Evolutionary conservation across 2,888 invertebrate species (phyloP), one percentile per base, ranked within the genome.

Genomic region (Liopterus haemorrhoidalis): DNA sequence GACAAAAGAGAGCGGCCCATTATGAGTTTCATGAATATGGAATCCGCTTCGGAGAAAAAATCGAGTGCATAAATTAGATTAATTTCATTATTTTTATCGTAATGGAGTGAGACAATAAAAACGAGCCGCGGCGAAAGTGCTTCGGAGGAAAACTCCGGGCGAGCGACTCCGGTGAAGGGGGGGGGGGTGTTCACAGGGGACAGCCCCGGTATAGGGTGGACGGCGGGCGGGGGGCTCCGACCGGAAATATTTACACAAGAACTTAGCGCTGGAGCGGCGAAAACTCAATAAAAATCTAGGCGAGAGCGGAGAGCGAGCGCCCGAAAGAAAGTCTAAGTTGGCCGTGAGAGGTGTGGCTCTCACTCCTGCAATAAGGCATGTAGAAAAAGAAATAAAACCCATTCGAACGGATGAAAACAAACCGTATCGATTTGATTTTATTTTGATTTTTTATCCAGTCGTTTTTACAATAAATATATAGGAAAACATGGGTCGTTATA

Each of bases 201-300:
- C 4, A 19, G 33, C 8, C 4, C 15, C 15, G 31, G 31, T 31
- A 15, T 12, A 14, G 30, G 16, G 25, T 6, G 39, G 39, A n/a
- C 30, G 35, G 21, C 43, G 53, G 52, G 51, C 49, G 50, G 49
- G 48, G 54, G 53, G 49, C 51, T 52, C 49, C 54, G 50, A 50
- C 44, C 45, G 49, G 54, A 51, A 52, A 58, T 58, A 60, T 61
- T 62, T 61, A 61, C 44, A 44, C 44, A 44, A 44, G 44, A 44
- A 44, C 44, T 44, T 44, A 37, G 38, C 38, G 36, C 32, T 33
- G 38, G 18, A 31, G 31, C 44, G 38, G 31, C 44, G 37, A 25
- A 44, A 44, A 44, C 32, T 44, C 38, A 39, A 38, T 44, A 44
- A 44, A 44, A 44, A 44, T 44, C 32, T n/a, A n/a, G n/a, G n/a